Evolutionary conservation across 2,113 vertebrate genomes (phyloP).

Genomic region (Eonycteris spelaea): DNA sequence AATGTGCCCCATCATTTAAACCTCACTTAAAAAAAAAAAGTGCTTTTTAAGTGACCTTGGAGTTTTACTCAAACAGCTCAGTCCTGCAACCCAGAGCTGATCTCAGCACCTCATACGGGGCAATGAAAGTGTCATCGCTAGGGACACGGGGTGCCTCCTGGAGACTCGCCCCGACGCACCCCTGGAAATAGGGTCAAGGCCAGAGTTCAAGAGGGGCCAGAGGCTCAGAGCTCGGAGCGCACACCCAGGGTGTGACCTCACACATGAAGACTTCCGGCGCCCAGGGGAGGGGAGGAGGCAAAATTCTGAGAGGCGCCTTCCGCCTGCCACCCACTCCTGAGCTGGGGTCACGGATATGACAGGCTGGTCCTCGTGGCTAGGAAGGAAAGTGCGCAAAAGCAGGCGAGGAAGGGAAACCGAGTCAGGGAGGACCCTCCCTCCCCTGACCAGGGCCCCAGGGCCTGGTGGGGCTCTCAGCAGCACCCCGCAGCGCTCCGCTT

Average conservation of each 20-base stretch:
- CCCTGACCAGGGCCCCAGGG: fast-evolving
- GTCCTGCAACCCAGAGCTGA: not conserved
- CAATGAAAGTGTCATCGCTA: not conserved
- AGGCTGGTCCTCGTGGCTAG: not conserved
- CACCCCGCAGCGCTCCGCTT: constrained; percentile 57
- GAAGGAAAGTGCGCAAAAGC: not conserved
- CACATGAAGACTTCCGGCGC: not conserved
- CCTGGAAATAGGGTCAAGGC: not conserved
- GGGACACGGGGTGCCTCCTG: not conserved
- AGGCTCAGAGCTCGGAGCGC: not conserved
- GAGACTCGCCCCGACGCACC: not conserved
- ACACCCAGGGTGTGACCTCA: fast-evolving
- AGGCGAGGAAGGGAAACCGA: not conserved
- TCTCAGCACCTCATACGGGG: not conserved
- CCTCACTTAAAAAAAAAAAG: not conserved
- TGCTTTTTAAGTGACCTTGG: not conserved
- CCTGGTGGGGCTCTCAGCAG: not conserved
- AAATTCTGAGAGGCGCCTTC: not conserved
- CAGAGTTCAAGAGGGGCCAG: not conserved
- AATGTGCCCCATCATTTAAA: not conserved
- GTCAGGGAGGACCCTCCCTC: not conserved
- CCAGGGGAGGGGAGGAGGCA: not conserved
- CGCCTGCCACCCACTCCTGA: not conserved
- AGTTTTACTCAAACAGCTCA: not conserved
- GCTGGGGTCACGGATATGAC: not conserved